Evolutionary conservation across 2,888 invertebrate species (phyloP).

Genomic region (Muscina levida): DNA sequence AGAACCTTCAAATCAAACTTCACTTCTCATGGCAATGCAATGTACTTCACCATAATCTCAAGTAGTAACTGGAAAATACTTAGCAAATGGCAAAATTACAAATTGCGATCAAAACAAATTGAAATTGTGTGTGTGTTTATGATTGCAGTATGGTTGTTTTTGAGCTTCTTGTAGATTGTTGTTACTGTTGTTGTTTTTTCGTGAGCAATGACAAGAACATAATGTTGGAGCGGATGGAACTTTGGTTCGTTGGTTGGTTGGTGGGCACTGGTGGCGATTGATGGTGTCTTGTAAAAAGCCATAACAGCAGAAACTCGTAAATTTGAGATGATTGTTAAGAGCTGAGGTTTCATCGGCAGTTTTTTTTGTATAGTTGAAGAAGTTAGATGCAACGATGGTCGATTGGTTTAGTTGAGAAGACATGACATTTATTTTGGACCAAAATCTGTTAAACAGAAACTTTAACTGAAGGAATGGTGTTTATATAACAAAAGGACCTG

Average conservation of each 20-base stretch:
- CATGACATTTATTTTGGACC: too few relatives aligned
- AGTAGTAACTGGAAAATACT: constrained; percentile 25
- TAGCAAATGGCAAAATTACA: constrained; percentile 36
- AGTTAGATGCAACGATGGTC: too few relatives aligned
- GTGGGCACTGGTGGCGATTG: constrained; percentile 3
- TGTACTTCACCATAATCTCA: constrained; percentile 28
- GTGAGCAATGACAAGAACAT: constrained; percentile 19
- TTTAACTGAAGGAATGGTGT: too few relatives aligned
- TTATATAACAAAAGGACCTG: too few relatives aligned
- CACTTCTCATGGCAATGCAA: constrained; percentile 53
- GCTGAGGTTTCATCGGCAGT: too few relatives aligned
- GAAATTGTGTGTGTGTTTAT: constrained; percentile 3
- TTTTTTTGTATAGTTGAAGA: too few relatives aligned
- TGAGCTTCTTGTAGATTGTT: too few relatives aligned
- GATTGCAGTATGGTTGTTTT: too few relatives aligned
- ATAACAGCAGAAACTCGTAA: not conserved
- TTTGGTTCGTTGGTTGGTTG: constrained; percentile 1
- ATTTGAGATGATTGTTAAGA: constrained; percentile 9
- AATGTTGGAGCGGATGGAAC: constrained; percentile 24
- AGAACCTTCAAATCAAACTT: constrained; percentile 59
- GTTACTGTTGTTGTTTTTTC: not conserved
- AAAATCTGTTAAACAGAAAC: too few relatives aligned
- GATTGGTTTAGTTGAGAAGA: too few relatives aligned
- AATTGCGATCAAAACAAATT: constrained; percentile 46
- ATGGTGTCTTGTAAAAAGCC: too few relatives aligned